Percentiles rank a stretch among this genome's conserved stretches.
phyloP scores from a whole-genome alignment of 2,888 invertebrate genomes.

The Thera britannica region DNA sequence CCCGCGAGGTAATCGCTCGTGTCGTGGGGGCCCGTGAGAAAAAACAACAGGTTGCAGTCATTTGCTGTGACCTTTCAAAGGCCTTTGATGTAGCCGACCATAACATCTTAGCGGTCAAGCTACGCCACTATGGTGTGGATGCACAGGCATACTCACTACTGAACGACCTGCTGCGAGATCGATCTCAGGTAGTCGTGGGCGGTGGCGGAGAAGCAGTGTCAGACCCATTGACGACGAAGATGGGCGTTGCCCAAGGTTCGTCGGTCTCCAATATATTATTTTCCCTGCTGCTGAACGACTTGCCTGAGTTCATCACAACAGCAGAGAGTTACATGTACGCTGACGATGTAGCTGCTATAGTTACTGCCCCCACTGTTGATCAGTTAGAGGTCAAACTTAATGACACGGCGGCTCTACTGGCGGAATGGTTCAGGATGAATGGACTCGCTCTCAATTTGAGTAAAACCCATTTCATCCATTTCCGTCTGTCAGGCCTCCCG shows the following conservation, averaged over 20 bases:
- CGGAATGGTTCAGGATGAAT: constrained; percentile 3
- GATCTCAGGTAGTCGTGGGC: constrained; percentile 7
- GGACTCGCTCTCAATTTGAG: too few species aligned
- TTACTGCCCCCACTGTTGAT: not conserved
- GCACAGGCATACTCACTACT: too few species aligned
- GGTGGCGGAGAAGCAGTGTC: not conserved
- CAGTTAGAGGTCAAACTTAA: not conserved
- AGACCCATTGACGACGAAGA: not conserved
- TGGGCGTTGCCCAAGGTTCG: constrained; percentile 20
- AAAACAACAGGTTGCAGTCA: not conserved
- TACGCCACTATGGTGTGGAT: not conserved
- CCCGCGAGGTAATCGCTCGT: too few species aligned
- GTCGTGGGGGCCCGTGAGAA: not conserved
- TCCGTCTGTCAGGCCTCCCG: not conserved
- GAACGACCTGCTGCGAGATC: too few species aligned
- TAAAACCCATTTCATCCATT: constrained; percentile 8
- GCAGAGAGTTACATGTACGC: constrained; percentile 17
- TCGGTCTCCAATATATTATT: constrained; percentile 16
- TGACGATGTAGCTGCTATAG: constrained; percentile 11
- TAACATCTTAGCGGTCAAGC: not conserved
- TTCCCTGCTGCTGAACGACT: constrained; percentile 14
- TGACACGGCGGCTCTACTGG: not conserved
- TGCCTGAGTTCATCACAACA: not conserved
- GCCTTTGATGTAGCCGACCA: constrained; percentile 6
- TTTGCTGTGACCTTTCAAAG: constrained; percentile 4